Percentiles rank a stretch among this genome's conserved stretches.
Evolutionary conservation across 2,888 invertebrate species (phyloP).

Genomic region (Tachina fera): DNA sequence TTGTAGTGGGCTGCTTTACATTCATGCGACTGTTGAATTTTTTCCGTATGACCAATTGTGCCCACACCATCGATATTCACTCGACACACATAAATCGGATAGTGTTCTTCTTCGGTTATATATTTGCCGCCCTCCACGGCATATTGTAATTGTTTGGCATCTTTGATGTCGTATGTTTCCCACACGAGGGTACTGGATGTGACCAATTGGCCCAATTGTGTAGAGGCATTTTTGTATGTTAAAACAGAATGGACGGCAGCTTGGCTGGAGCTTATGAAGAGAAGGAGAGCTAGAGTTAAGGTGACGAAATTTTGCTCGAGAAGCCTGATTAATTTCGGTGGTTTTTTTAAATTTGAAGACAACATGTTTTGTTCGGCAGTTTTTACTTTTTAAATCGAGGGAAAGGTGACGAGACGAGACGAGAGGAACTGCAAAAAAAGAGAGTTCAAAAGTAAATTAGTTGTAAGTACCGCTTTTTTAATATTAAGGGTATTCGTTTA

Average conservation of each 20-base stretch:
- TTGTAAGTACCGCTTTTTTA: not conserved
- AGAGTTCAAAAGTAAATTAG: not conserved
- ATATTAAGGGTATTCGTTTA: too few species aligned
- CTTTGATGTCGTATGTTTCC: constrained; percentile 84
- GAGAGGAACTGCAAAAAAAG: constrained; percentile 50
- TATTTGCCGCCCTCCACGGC: constrained; percentile 87
- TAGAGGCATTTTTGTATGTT: constrained; percentile 80
- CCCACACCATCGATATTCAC: constrained; percentile 88
- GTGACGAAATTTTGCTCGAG: constrained; percentile 20
- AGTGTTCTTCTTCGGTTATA: constrained; percentile 80
- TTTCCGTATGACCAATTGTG: constrained; percentile 86
- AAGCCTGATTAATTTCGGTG: constrained; percentile 57
- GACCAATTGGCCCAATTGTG: constrained; percentile 86
- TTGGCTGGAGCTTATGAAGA: constrained; percentile 70
- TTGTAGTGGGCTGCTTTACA: constrained; percentile 87
- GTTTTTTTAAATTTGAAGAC: constrained; percentile 46
- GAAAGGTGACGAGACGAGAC: not conserved
- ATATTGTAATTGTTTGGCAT: constrained; percentile 84
- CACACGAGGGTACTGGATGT: constrained; percentile 92
- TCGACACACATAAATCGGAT: constrained; percentile 89
- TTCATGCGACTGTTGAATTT: constrained; percentile 84
- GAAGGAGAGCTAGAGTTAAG: constrained; percentile 41
- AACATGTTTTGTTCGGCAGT: constrained; percentile 29
- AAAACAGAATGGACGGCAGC: constrained; percentile 78
- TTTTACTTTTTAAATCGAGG: not conserved